Evolutionary conservation across 2,797 vertebrate species (phyloP).

Genomic region (Semotilus atromaculatus): DNA sequence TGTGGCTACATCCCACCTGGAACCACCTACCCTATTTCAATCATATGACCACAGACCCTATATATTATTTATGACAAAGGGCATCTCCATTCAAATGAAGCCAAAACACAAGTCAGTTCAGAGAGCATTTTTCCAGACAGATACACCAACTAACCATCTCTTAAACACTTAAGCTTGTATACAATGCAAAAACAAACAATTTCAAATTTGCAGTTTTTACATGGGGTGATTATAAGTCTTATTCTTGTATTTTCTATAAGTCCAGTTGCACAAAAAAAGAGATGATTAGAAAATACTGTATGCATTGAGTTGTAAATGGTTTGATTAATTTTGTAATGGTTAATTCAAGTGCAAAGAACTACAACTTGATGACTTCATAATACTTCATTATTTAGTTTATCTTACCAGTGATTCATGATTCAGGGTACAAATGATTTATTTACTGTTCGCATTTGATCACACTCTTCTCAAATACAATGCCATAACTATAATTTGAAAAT

Average conservation of each 20-base stretch:
- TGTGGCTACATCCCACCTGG: not conserved
- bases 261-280: not conserved
- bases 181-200: not conserved
- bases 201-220: too few relatives aligned
- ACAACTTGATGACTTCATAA: not conserved
- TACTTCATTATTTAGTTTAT: conserved; percentile 1
- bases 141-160: not conserved
- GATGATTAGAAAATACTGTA: not conserved
- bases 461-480: not conserved
- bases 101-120: not conserved
- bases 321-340: not conserved
- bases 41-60: not conserved
- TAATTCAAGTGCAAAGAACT: not conserved
- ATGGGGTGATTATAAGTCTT: too few relatives aligned
- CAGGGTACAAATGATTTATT: not conserved
- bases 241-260: not conserved
- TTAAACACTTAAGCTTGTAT: not conserved
- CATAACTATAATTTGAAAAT: not conserved
- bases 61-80: not conserved
- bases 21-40: not conserved
- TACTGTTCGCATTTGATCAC: not conserved
- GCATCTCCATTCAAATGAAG: not conserved
- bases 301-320: not conserved
- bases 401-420: not conserved
- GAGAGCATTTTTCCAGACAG: not conserved